These are phyloP conservation scores for Hylomyscus alleni DNA, from an alignment of 2,797 vertebrate genomes.

Conservation along the genomic window DNA sequence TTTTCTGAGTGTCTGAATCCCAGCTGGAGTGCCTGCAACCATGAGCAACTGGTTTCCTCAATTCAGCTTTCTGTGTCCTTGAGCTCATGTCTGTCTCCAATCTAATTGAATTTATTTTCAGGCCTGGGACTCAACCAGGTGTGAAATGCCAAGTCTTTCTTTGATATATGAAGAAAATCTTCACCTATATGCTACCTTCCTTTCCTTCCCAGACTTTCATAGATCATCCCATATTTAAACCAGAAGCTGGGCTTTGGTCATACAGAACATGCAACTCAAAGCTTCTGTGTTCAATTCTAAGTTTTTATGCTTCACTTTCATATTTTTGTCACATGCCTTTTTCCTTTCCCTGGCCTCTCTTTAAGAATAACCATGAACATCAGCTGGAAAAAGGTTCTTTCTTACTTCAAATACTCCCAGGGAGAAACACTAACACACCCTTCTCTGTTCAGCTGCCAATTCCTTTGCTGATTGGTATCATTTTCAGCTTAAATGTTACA, in stretches of 20 bases:
- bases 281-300: background rate
- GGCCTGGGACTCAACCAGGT: background rate
- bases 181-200: background rate
- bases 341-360: background rate
- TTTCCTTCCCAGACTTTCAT: background rate
- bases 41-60: background rate
- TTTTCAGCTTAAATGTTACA: background rate
- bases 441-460: background rate
- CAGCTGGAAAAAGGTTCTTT: no score
- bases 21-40: no score
- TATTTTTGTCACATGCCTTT: background rate
- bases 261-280: background rate
- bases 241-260: background rate
- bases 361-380: background rate
- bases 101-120: background rate
- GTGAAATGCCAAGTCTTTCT: slow-evolving; percentile 7
- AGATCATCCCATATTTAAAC: background rate
- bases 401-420: background rate
- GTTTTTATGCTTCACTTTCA: background rate
- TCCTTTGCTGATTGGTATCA: background rate
- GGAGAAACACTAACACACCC: background rate
- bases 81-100: background rate
- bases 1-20: background rate
- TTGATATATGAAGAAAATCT: background rate
- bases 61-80: no score